Evolutionary conservation across 2,888 invertebrate genomes (phyloP).

Genomic region (Parnassius glacialis): DNA sequence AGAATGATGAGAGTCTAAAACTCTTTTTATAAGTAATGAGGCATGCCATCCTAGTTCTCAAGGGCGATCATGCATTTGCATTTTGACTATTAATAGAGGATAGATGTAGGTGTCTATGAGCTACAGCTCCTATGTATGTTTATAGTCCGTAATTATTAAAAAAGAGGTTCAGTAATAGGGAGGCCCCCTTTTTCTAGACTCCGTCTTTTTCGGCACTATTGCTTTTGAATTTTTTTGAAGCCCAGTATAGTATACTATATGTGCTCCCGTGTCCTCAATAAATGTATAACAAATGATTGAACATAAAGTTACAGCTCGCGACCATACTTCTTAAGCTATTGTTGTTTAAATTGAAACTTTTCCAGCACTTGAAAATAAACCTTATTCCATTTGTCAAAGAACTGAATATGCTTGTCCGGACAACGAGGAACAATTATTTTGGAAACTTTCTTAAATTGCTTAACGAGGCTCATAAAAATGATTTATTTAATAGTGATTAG

Average conservation of each 20-base stretch:
- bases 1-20: no score
- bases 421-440: not conserved
- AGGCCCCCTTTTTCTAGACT: no score
- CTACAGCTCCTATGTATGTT: no score
- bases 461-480: slow-evolving; percentile 14
- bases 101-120: no score
- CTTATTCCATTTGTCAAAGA: not conserved
- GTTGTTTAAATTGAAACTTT: not conserved
- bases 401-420: not conserved
- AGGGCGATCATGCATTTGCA: no score
- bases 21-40: no score
- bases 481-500: slow-evolving; percentile 6
- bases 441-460: slow-evolving; percentile 9
- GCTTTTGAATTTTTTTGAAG: no score
- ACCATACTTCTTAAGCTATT: not conserved
- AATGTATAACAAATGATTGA: slow-evolving; percentile 10
- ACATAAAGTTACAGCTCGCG: slow-evolving; percentile 6
- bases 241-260: not conserved
- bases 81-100: no score
- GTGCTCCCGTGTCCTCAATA: not conserved
- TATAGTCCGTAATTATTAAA: no score
- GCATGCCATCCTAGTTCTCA: no score
- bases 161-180: no score
- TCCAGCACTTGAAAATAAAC: slow-evolving; percentile 2
- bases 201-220: no score